Conservation (phyloP, 2,113 vertebrate species). For the Odontophorus gujanensis region DNA sequence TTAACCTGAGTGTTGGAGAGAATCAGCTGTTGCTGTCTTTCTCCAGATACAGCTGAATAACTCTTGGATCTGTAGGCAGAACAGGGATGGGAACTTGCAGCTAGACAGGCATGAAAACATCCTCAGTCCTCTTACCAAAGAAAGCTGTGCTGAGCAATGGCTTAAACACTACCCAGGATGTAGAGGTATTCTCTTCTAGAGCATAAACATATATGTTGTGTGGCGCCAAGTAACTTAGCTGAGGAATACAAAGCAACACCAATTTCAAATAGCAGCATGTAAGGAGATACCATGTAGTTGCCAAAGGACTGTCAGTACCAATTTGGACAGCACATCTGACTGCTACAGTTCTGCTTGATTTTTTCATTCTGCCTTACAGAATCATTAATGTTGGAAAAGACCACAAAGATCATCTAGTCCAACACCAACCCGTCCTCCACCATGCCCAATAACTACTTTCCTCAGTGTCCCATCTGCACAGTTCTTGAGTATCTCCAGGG, state of each 20-base stretch:
- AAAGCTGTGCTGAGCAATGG: neutral
- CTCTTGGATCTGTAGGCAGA: neutral
- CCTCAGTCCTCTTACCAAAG: neutral
- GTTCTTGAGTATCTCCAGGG: no score
- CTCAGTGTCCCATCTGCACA: no score
- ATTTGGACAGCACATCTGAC: neutral
- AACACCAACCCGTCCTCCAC: no score
- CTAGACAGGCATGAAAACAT: neutral
- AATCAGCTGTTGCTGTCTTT: neutral
- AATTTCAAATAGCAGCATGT: neutral
- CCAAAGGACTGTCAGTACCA: neutral
- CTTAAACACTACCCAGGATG: neutral
- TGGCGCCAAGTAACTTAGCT: neutral
- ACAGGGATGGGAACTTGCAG: neutral
- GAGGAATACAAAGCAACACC: neutral
- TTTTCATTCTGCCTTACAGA: neutral
- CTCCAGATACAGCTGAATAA: neutral
- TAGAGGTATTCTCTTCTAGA: neutral
- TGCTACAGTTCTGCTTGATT: neutral
- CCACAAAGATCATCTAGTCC: no score
- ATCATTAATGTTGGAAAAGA: no score
- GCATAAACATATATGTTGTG: neutral
- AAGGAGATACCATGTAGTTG: neutral
- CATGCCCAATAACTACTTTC: no score
- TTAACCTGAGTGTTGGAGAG: neutral